phyloP scores from a whole-genome alignment of 2,888 invertebrate species.

The Leptopilina myrica region DNA sequence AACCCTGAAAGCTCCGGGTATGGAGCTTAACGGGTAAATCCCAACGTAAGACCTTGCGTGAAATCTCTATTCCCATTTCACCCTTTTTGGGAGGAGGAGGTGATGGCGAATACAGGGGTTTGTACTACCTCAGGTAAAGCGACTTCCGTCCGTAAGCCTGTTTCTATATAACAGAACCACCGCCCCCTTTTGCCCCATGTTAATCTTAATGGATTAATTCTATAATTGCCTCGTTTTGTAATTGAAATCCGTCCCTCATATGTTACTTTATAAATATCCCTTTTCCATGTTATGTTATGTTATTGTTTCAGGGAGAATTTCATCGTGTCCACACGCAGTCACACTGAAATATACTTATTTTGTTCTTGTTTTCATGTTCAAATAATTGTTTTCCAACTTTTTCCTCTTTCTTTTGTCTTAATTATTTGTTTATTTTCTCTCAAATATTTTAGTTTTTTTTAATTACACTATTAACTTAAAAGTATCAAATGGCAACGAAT shows the following conservation, averaged over 20 bases:
- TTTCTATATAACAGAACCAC: constrained; percentile 16
- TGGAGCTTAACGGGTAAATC: constrained; percentile 72
- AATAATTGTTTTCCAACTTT: too few relatives aligned
- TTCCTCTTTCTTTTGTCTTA: too few relatives aligned
- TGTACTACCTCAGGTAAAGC: constrained; percentile 35
- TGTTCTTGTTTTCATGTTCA: too few relatives aligned
- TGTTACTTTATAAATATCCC: constrained; percentile 13
- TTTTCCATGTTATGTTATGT: background rate
- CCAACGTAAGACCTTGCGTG: constrained; percentile 68
- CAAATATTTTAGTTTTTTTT: too few relatives aligned
- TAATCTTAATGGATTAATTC: constrained; percentile 72
- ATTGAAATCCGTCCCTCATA: constrained; percentile 55
- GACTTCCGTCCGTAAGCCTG: constrained; percentile 35
- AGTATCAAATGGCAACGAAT: too few relatives aligned
- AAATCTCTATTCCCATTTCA: constrained; percentile 67
- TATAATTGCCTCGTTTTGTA: constrained; percentile 70
- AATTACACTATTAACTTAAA: too few relatives aligned
- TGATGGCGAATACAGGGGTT: constrained; percentile 31
- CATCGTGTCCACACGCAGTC: too few relatives aligned
- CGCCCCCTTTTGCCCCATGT: constrained; percentile 45
- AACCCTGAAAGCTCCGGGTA: constrained; percentile 51
- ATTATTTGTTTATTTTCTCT: too few relatives aligned
- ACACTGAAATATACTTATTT: too few relatives aligned
- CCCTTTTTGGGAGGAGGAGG: constrained; percentile 42
- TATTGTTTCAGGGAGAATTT: too few relatives aligned